These are phyloP conservation scores for Periophthalmus modestus DNA, from an alignment of 2,113 vertebrate genomes.

Conservation along the genomic window DNA sequence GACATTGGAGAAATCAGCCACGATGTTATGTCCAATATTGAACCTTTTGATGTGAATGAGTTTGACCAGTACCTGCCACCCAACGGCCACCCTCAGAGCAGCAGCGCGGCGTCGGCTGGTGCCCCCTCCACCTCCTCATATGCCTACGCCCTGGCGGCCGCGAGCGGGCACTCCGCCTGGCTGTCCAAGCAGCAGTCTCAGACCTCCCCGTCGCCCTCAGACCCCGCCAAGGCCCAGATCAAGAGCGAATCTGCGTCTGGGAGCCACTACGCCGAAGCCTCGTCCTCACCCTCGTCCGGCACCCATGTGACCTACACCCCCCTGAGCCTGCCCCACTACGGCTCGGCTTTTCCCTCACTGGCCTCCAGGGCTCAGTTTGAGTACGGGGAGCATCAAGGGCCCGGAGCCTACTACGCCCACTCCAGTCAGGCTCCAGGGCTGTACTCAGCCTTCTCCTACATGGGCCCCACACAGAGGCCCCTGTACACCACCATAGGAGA, in stretches of 20 bases:
- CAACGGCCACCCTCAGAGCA: conserved; percentile 86
- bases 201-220: conserved; percentile 79
- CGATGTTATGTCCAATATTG: conserved; percentile 99
- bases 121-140: conserved; percentile 81
- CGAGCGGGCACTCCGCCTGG: conserved; percentile 94
- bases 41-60: conserved; percentile 97
- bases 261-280: conserved; percentile 87
- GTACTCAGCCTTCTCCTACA: conserved; percentile 99
- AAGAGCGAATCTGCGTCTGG: conserved; percentile 89
- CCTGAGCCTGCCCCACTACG: conserved; percentile 95
- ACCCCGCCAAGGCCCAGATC: conserved; percentile 92
- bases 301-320: conserved; percentile 96
- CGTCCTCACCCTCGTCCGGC: conserved; percentile 80
- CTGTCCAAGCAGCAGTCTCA: conserved; percentile 95
- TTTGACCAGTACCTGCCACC: conserved; percentile 97
- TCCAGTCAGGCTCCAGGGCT: conserved; percentile 91
- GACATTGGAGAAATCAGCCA: conserved; percentile 99
- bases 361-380: conserved; percentile 96
- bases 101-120: conserved; percentile 29
- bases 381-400: conserved; percentile 94
- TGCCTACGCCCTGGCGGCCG: conserved; percentile 88
- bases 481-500: conserved; percentile 98
- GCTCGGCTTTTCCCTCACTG: conserved; percentile 93
- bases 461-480: conserved; percentile 97
- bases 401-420: conserved; percentile 95